Percentiles rank a stretch among this genome's conserved stretches.
Conservation (phyloP, 1,140 invertebrate species). For the Tenebrio molitor region DNA sequence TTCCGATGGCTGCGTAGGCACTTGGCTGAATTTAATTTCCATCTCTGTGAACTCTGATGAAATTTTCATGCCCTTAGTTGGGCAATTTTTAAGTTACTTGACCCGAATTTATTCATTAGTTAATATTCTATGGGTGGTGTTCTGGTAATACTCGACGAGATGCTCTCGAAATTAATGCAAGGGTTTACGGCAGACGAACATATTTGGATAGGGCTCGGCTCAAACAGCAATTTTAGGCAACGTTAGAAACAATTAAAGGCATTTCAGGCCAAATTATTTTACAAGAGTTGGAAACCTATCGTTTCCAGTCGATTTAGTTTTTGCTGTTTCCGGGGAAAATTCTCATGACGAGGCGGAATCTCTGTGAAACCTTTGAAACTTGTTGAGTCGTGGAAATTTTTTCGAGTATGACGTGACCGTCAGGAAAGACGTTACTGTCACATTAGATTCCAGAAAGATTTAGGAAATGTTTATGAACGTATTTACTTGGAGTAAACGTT, state of each 20-base stretch:
- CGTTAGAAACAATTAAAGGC: slow-evolving; percentile 9
- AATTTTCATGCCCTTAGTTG: slow-evolving; percentile 5
- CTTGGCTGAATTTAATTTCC: slow-evolving; percentile 14
- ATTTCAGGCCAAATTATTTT: background rate
- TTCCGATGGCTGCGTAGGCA: background rate
- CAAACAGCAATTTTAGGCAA: background rate
- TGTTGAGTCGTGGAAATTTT: slow-evolving; percentile 27
- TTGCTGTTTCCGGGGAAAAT: background rate
- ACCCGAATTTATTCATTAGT: slow-evolving; percentile 30
- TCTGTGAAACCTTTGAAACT: slow-evolving; percentile 12
- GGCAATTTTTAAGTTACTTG: background rate
- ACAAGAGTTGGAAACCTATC: background rate
- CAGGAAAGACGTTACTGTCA: slow-evolving; percentile 19
- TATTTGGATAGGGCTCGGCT: background rate
- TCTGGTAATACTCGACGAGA: slow-evolving; percentile 3
- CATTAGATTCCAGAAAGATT: background rate
- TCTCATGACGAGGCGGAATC: background rate
- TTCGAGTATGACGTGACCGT: background rate
- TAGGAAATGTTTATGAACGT: slow-evolving; percentile 7
- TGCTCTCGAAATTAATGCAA: background rate
- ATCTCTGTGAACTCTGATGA: slow-evolving; percentile 1
- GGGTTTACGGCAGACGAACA: background rate
- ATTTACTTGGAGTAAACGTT: slow-evolving; percentile 11
- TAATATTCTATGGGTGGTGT: slow-evolving; percentile 11
- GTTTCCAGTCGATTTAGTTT: slow-evolving; percentile 27